Base-by-base conservation (phyloP, 2,113 vertebrate genomes). In the Laticauda colubrina region DNA sequence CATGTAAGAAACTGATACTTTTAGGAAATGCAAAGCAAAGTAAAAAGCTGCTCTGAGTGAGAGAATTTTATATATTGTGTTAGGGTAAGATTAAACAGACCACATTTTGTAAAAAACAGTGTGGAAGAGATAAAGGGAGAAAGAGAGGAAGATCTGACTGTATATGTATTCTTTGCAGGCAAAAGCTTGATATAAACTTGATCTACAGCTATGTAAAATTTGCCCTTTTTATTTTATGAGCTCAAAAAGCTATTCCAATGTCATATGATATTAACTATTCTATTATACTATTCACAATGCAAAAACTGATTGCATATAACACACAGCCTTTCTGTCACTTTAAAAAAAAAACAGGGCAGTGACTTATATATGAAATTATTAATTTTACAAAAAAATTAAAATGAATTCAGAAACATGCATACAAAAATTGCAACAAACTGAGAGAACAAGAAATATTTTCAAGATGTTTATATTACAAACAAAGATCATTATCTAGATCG, bases 291-390 rank as follows among this genome's bases (percentile, higher is more conserved):
- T 97, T 92, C 93, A 94, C 95, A 94, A 95, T 91, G 96, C 96
- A 96, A 93, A 95, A 96, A 96, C 88, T 90, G 95, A 96, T 96
- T 97, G 34, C 97, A 93, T 54, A 89, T 56, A 89, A 10, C 7
- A 87, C 3, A 87, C 5, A 34, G 43, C 9, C 56, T 87, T 86
- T 90, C 48, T 64, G 11, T 54, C 54, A 24, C 15, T 86, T 90
- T 92, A 85, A 96, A 97, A 94, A 48, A 92, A 89, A 97, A 98
- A 96, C 94, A 97, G 97, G 94, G 85, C 85, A 91, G 95, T 75
- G 26, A 94, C 91, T 94, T 87, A 94, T 95, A 92, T 92, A 93
- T 94, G 91, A 93, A 96, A 94, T 95, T 93, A 90, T 89, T 96
- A 94, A 97, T 97, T 97, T 97, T 96, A 91, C 87, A 97, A 95